A percentile compares a stretch with the other conserved stretches of the same genome.
Evolutionary conservation across 2,113 vertebrate species (phyloP).

Genomic region (Pomatorhinus ruficollis): DNA sequence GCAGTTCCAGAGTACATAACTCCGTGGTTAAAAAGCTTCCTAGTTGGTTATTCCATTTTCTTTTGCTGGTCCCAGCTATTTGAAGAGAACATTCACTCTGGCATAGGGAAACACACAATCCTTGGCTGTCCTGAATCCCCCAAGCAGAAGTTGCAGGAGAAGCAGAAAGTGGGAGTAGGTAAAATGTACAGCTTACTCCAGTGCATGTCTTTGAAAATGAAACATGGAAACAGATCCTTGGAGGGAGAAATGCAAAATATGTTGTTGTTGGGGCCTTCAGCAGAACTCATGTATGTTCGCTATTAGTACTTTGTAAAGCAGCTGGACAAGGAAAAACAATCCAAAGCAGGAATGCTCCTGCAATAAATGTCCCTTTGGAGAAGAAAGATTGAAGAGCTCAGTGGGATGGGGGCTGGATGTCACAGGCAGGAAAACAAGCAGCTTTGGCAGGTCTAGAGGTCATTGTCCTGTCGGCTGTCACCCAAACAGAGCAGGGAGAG

Average conservation of each 20-base stretch:
- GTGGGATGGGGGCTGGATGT: background rate
- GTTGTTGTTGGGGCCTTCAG: background rate
- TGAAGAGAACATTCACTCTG: background rate
- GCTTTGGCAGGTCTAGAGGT: slow-evolving; percentile 13
- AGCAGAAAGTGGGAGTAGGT: background rate
- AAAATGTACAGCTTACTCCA: background rate
- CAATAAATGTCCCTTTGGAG: background rate
- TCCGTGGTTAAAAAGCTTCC: background rate
- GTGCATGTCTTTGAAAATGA: background rate
- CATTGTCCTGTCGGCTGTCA: background rate
- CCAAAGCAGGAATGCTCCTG: background rate
- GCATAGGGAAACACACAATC: background rate
- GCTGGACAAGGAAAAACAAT: slow-evolving; percentile 3
- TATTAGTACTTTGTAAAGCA: slow-evolving; percentile 30
- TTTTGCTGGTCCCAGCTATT: background rate
- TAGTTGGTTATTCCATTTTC: background rate
- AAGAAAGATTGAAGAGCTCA: background rate
- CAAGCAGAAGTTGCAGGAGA: background rate
- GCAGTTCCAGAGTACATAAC: background rate
- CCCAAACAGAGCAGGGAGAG: background rate
- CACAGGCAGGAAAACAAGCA: slow-evolving; percentile 24
- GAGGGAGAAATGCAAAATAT: slow-evolving; percentile 33
- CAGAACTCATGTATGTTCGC: background rate
- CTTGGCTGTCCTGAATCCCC: background rate
- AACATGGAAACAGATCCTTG: background rate